Base-by-base conservation (phyloP, 1,140 invertebrate species). In the Saccostrea echinata region DNA sequence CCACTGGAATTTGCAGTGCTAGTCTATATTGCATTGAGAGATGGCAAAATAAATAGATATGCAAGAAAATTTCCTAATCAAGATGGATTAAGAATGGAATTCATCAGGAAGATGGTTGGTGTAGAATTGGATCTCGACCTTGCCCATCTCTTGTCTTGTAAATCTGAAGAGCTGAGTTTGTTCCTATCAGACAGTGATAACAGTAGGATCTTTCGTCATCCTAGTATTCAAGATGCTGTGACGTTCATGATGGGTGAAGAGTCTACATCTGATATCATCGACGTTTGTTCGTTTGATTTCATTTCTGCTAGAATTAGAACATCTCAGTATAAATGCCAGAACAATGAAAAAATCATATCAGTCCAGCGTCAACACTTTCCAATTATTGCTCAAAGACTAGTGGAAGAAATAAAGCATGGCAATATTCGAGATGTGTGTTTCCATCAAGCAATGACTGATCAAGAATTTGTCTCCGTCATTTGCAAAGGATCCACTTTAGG, bases 151-250 rank as follows among this genome's bases (percentile, higher is more conserved):
- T 1, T 76, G 16, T 76, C 68, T 30, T 76, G 30, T 76, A 76
- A 76, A 76, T 76, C 68, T 1, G 27, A 76, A 30, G 68, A 76
- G 11, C 68, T 76, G 11, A 18, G 30, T 35, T 30, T 76, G 68
- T 76, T 30, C 27, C 27, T 76, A 13, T 76, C 68, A 76, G 27
- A 76, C 30, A 76, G 30, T 30, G 68, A 76, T 11, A 76, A 24
- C 11, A 16, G 16, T 33, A 76, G 27, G 68, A 30, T 76, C 12
- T 76, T 76, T 76, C 68, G 68, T 76, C 68, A 76, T 76, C 68
- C 68, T 27, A 76, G 68, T 76, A 76, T 76, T 76, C 68, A 76
- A 76, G 68, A 76, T 76, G 27, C 68, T 16, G 68, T 76, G 16
- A 76, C 68, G 0, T 76, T 76, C 16, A 76, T 76, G 68, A 76